Evolutionary conservation across 2,888 invertebrate genomes (phyloP).

Genomic region (Mongoloraphidia duomilia): DNA sequence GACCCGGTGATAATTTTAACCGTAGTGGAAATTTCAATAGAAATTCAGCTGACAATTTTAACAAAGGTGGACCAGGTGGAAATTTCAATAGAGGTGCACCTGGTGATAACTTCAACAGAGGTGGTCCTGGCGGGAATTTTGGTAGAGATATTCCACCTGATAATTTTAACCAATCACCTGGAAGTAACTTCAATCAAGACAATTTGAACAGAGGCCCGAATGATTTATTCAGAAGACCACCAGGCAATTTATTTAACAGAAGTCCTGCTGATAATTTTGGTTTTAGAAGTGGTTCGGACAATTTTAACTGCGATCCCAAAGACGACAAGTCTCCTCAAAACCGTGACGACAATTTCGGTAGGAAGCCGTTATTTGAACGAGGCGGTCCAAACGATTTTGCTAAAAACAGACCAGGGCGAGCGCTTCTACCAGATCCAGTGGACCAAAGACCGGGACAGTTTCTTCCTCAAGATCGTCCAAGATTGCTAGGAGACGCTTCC

Average conservation of each 20-base stretch:
- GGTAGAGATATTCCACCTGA: background rate
- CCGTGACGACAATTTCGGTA: slow-evolving; percentile 5
- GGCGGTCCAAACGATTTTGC: background rate
- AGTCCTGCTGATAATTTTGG: background rate
- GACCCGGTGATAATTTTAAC: slow-evolving; percentile 7
- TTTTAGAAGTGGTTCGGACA: background rate
- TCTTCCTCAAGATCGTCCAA: background rate
- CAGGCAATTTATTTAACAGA: slow-evolving; percentile 3
- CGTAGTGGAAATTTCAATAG: slow-evolving; percentile 1
- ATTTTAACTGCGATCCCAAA: no score
- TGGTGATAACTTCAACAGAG: slow-evolving; percentile 1
- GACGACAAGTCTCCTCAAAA: no score
- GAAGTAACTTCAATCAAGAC: slow-evolving; percentile 11
- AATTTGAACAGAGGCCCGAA: slow-evolving; percentile 6
- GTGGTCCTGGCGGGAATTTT: background rate
- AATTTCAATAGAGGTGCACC: slow-evolving; percentile 3
- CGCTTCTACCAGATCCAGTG: background rate
- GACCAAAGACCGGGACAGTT: slow-evolving; percentile 6
- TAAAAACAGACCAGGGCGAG: no score
- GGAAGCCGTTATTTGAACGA: slow-evolving; percentile 6
- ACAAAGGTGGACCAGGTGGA: background rate
- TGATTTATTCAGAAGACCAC: slow-evolving; percentile 11
- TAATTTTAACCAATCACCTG: background rate
- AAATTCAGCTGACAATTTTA: background rate
- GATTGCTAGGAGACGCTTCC: slow-evolving; percentile 2